These are phyloP conservation scores for Mormyrus hasselquistii DNA, from an alignment of 2,797 vertebrate genomes.

Conservation along the genomic window DNA sequence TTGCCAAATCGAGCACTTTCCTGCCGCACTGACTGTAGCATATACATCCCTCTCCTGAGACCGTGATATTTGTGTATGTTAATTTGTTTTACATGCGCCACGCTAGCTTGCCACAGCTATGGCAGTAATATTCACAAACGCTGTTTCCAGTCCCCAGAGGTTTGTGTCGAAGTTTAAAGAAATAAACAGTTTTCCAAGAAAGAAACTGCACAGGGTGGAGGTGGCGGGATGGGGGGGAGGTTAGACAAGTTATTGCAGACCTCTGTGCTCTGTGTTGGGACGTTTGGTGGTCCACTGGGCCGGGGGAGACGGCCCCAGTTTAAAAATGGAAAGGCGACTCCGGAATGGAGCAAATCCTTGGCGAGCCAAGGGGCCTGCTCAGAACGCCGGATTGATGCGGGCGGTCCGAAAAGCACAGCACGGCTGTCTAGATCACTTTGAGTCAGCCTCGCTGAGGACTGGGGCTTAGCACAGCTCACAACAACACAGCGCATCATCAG, in stretches of 20 bases:
- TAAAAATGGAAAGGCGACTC: neutral
- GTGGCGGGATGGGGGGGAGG: neutral
- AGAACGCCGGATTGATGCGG: neutral
- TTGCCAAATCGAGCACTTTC: neutral
- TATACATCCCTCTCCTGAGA: neutral
- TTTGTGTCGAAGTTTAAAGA: neutral
- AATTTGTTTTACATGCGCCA: conserved; percentile 1
- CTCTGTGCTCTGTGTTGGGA: neutral
- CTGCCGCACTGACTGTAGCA: neutral
- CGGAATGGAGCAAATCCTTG: neutral
- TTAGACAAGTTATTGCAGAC: neutral
- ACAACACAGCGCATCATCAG: neutral
- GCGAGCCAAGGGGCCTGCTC: neutral
- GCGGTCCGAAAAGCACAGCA: neutral
- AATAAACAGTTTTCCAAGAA: neutral
- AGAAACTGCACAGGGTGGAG: neutral
- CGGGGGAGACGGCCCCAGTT: neutral
- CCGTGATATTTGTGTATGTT: neutral
- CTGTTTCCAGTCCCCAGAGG: neutral
- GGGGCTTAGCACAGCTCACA: neutral
- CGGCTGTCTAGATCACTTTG: neutral
- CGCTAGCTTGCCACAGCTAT: neutral
- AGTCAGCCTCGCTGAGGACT: neutral
- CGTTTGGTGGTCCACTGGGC: neutral
- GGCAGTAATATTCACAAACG: neutral